phyloP scores from a whole-genome alignment of 2,113 vertebrate genomes.

The Burhinus bistriatus region DNA sequence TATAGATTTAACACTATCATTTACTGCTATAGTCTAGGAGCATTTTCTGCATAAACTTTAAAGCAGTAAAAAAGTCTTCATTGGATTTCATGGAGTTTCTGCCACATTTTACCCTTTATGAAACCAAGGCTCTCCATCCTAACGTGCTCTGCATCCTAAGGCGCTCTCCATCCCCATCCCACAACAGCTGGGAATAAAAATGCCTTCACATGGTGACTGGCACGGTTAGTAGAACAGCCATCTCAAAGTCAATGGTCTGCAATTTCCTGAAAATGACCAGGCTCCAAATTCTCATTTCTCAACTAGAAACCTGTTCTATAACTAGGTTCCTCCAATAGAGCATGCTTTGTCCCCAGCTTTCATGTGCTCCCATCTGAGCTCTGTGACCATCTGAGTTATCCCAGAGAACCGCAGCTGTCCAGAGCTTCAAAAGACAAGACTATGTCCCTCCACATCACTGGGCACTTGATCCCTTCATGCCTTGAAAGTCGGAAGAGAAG shows the following conservation, averaged over 20 bases:
- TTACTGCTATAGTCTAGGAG: background rate
- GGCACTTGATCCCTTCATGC: background rate
- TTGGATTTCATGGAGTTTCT: background rate
- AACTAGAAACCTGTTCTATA: background rate
- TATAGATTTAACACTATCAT: background rate
- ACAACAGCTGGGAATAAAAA: background rate
- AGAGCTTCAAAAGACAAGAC: background rate
- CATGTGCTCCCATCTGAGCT: background rate
- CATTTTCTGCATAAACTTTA: background rate
- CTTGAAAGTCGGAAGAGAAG: background rate
- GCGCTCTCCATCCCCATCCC: background rate
- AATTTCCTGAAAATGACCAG: background rate
- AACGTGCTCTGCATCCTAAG: background rate
- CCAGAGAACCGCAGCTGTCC: background rate
- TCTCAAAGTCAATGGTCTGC: background rate
- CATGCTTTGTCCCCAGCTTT: background rate
- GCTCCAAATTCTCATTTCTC: background rate
- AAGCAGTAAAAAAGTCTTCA: background rate
- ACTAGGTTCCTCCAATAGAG: background rate
- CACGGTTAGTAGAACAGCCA: background rate
- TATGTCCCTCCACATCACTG: accelerated
- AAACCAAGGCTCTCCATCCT: background rate
- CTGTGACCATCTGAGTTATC: background rate
- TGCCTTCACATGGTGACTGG: background rate
- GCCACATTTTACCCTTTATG: background rate